Evolutionary conservation across 2,113 vertebrate genomes (phyloP), one percentile per base, ranked within the genome.

Genomic region (Craseonycteris thonglongyai): DNA sequence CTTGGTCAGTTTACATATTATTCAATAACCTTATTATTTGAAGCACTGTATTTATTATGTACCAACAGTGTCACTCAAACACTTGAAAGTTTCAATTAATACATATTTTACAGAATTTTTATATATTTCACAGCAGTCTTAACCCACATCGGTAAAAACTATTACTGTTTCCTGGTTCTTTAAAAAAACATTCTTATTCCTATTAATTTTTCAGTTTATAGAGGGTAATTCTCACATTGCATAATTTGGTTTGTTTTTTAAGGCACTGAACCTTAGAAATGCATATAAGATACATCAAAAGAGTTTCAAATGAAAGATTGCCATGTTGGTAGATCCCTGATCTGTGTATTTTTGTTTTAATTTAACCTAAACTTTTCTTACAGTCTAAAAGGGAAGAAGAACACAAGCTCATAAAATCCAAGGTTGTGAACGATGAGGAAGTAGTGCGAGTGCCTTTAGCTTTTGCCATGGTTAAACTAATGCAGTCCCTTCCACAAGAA

Each of bases 381-480:
- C 42, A 99, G 99, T 98, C 99, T 45, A 99, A 99, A 96, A 98
- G 99, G 79, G 99, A 99, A 0, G 99, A 99, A 40, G 99, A 99
- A 49, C 99, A 99, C 97, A 99, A 99, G 95, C 97, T 98, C 4
- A 98, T 99, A 90, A 99, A 99, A 96, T 99, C 99, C 0, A 99
- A 98, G 24, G 97, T 98, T 0, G 99, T 99, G 94, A 99, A 99
- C 74, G 99, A 99, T 0, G 99, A 99, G 38, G 99, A 99, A 88
- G 99, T 99, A n/a, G 98, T 95, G 69, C 98, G 99, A 56, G 97
- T 99, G 33, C 99, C 99, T 0, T 98, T 99, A 19, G 99, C 99
- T 47, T 99, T 99, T 96, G 99, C 99, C 71, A 99, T 99, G 99
- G 98, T 99, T 95, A 99, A 99, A 66, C 97, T 99, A 95, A 99